Percentiles rank a stretch among this genome's conserved stretches.
These are phyloP conservation scores for Macrotrachela quadricornifera DNA, from an alignment of 1,140 invertebrate genomes.

Conservation along the genomic window DNA sequence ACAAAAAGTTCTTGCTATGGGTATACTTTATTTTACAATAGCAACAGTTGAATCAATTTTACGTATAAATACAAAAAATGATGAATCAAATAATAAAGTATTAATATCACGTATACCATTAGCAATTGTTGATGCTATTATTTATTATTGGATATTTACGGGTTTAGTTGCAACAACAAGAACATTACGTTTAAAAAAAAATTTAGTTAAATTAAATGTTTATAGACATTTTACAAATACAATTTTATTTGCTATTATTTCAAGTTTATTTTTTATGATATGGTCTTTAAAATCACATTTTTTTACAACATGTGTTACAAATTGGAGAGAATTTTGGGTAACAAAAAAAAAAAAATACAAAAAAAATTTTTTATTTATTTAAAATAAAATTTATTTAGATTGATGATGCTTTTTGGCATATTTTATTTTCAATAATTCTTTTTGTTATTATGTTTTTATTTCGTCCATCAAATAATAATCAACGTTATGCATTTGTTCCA, in stretches of 20 bases:
- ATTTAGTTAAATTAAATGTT: constrained; percentile 58
- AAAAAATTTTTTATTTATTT: background rate
- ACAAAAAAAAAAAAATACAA: background rate
- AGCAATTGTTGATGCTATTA: constrained; percentile 43
- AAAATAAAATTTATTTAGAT: constrained; percentile 39
- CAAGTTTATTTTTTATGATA: constrained; percentile 69
- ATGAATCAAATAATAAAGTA: constrained; percentile 41
- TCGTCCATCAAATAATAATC: constrained; percentile 79
- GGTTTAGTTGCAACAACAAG: constrained; percentile 67
- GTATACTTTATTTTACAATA: constrained; percentile 54
- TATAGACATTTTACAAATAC: constrained; percentile 82
- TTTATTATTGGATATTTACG: constrained; percentile 44
- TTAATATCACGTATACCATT: constrained; percentile 50
- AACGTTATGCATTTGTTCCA: constrained; percentile 76
- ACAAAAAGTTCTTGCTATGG: constrained; percentile 59
- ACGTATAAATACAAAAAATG: constrained; percentile 43
- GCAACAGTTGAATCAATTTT: constrained; percentile 60
- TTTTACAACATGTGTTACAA: constrained; percentile 35
- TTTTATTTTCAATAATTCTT: constrained; percentile 63
- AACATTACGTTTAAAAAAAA: constrained; percentile 51
- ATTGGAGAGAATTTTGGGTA: constrained; percentile 56
- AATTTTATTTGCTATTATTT: constrained; percentile 62
- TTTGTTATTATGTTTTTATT: constrained; percentile 78
- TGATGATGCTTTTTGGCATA: constrained; percentile 79
- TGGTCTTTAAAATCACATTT: constrained; percentile 62